Evolutionary conservation across 2,797 vertebrate genomes (phyloP), one percentile per base, ranked within the genome.

Genomic region (Leptodactylus fallax): DNA sequence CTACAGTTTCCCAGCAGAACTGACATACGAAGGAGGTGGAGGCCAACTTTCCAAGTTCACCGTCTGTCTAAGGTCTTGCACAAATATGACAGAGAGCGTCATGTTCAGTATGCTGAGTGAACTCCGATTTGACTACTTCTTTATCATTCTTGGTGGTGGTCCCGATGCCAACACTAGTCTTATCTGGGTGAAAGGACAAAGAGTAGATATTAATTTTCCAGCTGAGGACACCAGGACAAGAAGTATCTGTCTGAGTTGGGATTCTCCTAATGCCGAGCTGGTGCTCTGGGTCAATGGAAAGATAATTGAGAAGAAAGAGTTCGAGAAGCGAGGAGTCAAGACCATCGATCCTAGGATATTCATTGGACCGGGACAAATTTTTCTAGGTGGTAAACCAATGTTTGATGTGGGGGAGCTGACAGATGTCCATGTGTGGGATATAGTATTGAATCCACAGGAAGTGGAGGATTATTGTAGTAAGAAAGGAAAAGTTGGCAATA

Each of bases 361-460:
- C 47, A 58, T 84, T 47, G 82, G 82, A 16, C 82, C 82, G 5
- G 82, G 82, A 3, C 82, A 84, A 47, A 84, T 84, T 60, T 84
- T 84, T 12, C 55, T 84, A 10, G 82, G 82, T 47, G 82, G 82
- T 16, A 84, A 84, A 58, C 69, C 82, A 47, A 84, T 60, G 69
- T 47, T 47, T 16, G 82, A 74, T 56, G 53, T 72, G 12, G 82
- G 82, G 5, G 82, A 84, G 53, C 3, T 84, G 7, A 84, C 82
- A 84, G 82, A 84, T 84, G 82, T 84, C 55, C 82, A 84, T 23
- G 53, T 84, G 12, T 84, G 82, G 82, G 69, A 84, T 12, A 74
- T 17, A 45, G 82, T 84, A 69, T 23, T 84, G 69, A 47, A 36
- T 9, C 36, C 53, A 23, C 7, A 23, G 55, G 82, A 84, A 0